These are phyloP conservation scores for Megalonaias nervosa DNA, from an alignment of 1,140 invertebrate genomes.

Conservation along the genomic window DNA sequence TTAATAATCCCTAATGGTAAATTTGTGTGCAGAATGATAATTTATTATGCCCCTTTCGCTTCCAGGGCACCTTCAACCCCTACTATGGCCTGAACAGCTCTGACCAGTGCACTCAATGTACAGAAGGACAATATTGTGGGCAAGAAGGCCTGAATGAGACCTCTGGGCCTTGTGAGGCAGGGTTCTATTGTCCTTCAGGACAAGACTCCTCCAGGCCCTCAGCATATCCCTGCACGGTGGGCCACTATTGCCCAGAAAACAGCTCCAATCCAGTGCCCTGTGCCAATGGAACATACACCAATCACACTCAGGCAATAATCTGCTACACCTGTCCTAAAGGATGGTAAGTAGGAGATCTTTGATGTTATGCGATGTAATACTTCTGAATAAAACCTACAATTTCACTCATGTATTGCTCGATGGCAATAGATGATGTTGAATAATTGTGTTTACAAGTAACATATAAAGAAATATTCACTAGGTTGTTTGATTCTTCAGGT, in stretches of 20 bases:
- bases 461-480: no score
- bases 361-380: neutral
- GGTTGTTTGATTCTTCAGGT: no score
- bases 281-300: slow-evolving; percentile 66
- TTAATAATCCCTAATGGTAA: neutral
- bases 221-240: slow-evolving; percentile 49
- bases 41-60: slow-evolving; percentile 1
- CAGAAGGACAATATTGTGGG: slow-evolving; percentile 58
- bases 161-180: slow-evolving; percentile 57
- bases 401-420: no score
- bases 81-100: slow-evolving; percentile 51
- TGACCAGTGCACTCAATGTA: slow-evolving; percentile 54
- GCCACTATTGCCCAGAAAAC: slow-evolving; percentile 62
- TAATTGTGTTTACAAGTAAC: no score
- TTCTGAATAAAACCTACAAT: no score
- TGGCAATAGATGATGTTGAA: no score
- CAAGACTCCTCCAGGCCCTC: slow-evolving; percentile 57
- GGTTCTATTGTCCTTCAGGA: slow-evolving; percentile 63
- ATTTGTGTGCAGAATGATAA: neutral
- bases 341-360: slow-evolving; percentile 50
- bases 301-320: slow-evolving; percentile 57
- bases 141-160: slow-evolving; percentile 56
- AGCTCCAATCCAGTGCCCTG: slow-evolving; percentile 58
- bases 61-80: slow-evolving; percentile 63
- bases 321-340: slow-evolving; percentile 64